Base-by-base conservation (phyloP, 64 coral and sea anemone genomes). In the Montipora foliosa region DNA sequence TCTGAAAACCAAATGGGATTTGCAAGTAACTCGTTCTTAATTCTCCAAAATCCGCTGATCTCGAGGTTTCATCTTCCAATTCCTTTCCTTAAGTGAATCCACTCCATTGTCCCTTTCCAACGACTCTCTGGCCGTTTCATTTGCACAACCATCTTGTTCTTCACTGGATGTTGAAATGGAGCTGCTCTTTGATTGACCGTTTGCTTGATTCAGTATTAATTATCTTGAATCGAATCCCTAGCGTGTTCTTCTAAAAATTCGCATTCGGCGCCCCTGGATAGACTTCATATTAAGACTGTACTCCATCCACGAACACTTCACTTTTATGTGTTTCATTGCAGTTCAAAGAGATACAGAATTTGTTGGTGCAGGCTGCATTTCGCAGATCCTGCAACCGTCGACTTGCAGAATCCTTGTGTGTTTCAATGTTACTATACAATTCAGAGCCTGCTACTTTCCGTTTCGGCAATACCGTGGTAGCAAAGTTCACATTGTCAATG, bases 1-100 rank as follows among this genome's bases (percentile, higher is more conserved):
- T 97, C 74, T 97, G 95, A 79, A 97, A 97, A 17, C 95, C 95
- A 80, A 92, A 92, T 1, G 95, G 95, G 15, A 97, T 94, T 57
- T 97, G 95, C 53, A 88, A 94, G 83, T 97, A 97, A 69, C 59
- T 66, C 17, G 88, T 84, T 81, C 91, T 97, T 5, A 29, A 29
- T 29, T 89, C 79, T 59, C 79, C 59, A 22, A 5, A 55, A 5
- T 74, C 66, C 44, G 44, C 55, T 1, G 14, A 5, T 5, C 89
- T 89, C 2, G 82, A 47, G 25, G 73, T 49, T 45, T 52, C 46
- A 14, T 55, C 77, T 13, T 67, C 92, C 4, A 52, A 5, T 21
- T 77, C 44, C 5, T 25, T 4, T 90, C 58, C n/a, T 24, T 48
- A 45, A 44, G 8, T 1, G 76, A 68, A 11, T 89, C 72, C 17